Evolutionary conservation across 2,113 vertebrate species (phyloP).

Genomic region (Phycodurus eques): DNA sequence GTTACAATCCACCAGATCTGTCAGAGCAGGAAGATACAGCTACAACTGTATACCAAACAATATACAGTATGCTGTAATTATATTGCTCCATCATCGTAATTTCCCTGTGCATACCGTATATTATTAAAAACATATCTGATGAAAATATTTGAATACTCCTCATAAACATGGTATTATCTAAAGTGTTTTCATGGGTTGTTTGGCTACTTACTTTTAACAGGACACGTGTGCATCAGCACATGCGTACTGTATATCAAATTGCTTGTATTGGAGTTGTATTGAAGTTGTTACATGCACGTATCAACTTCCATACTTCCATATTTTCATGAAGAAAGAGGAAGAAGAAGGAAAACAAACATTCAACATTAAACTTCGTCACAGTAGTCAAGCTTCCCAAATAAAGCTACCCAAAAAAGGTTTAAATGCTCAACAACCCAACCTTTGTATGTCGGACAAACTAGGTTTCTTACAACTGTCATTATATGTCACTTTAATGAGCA

Average conservation of each 20-base stretch:
- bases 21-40: background rate
- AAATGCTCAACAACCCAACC: background rate
- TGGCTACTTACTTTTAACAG: no score
- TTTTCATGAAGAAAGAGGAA: background rate
- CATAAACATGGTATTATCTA: background rate
- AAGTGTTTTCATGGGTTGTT: no score
- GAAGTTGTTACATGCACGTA: no score
- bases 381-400: background rate
- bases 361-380: background rate
- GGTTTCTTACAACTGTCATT: background rate
- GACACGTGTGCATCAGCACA: no score
- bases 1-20: conserved; percentile 19
- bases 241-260: no score
- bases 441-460: background rate
- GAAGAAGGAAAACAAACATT: background rate
- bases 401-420: background rate
- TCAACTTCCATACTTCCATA: no score
- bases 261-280: no score
- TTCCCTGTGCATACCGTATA: background rate
- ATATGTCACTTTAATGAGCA: background rate
- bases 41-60: background rate
- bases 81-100: background rate
- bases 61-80: background rate
- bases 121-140: background rate
- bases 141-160: background rate